phyloP scores from a whole-genome alignment of 2,888 invertebrate species.

The Dilophus febrilis region DNA sequence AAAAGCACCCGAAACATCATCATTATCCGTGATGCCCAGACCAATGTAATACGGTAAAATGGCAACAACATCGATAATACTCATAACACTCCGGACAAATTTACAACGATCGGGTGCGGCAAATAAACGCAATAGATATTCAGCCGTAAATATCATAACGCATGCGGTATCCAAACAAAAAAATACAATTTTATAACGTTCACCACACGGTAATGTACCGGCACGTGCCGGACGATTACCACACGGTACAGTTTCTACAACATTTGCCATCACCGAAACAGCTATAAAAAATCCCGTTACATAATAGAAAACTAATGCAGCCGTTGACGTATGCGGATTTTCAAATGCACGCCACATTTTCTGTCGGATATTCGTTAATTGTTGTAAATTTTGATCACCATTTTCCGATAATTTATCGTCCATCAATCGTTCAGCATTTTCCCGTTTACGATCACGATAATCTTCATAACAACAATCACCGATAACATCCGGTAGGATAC shows the following conservation, averaged over 20 bases:
- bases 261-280: slow-evolving; percentile 97
- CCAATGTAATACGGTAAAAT: slow-evolving; percentile 99
- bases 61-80: slow-evolving; percentile 97
- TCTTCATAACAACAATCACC: slow-evolving; percentile 99
- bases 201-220: slow-evolving; percentile 86
- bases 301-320: slow-evolving; percentile 99
- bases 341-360: slow-evolving; percentile 99
- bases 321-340: slow-evolving; percentile 96
- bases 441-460: slow-evolving; percentile 94
- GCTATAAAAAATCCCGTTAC: slow-evolving; percentile 99
- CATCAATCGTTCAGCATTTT: slow-evolving; percentile 94
- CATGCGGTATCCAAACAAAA: slow-evolving; percentile 98
- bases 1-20: slow-evolving; percentile 97
- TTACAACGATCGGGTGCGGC: slow-evolving; percentile 98
- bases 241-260: slow-evolving; percentile 93
- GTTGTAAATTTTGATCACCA: slow-evolving; percentile 75
- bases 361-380: slow-evolving; percentile 74
- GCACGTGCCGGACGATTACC: slow-evolving; percentile 74
- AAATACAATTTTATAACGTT: slow-evolving; percentile 93
- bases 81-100: slow-evolving; percentile 97
- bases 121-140: slow-evolving; percentile 86
- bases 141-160: slow-evolving; percentile 99
- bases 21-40: slow-evolving; percentile 91
- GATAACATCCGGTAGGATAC: slow-evolving; percentile 87
- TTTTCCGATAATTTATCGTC: slow-evolving; percentile 92